phyloP scores from a whole-genome alignment of 1,140 invertebrate genomes.

The Drosophila suzukii region DNA sequence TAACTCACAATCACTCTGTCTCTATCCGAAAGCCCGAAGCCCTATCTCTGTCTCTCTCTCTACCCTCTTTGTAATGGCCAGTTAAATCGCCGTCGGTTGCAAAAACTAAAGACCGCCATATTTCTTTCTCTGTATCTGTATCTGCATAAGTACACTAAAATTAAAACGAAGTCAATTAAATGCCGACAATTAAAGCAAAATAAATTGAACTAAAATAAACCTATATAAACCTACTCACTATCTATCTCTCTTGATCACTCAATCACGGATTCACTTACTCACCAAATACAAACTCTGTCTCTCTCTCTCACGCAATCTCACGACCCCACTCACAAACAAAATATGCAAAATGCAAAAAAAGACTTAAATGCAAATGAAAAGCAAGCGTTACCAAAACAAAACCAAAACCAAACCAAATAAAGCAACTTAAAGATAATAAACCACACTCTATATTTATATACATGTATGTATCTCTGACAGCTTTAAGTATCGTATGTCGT shows the following conservation, averaged over 20 bases:
- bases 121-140: conserved; percentile 28
- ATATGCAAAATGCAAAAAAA: conserved; percentile 29
- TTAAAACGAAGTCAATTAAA: conserved; percentile 33
- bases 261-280: conserved; percentile 41
- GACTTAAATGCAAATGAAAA: conserved; percentile 21
- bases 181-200: conserved; percentile 37
- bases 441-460: conserved; percentile 40
- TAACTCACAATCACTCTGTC: conserved; percentile 45
- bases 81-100: conserved; percentile 37
- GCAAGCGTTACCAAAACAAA: conserved; percentile 24
- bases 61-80: conserved; percentile 44
- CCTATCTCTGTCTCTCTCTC: conserved; percentile 23
- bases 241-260: conserved; percentile 51
- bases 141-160: conserved; percentile 55
- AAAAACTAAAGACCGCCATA: conserved; percentile 20
- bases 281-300: conserved; percentile 35
- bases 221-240: conserved; percentile 39
- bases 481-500: conserved; percentile 30
- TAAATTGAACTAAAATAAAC: conserved; percentile 41
- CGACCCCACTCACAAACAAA: conserved; percentile 31
- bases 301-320: conserved; percentile 39
- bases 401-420: conserved; percentile 27
- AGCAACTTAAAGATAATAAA: conserved; percentile 47
- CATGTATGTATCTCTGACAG: conserved; percentile 52
- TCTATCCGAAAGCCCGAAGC: conserved; percentile 13